phyloP scores from a whole-genome alignment of 2,113 vertebrate genomes.

The Misgurnus mizolepis region DNA sequence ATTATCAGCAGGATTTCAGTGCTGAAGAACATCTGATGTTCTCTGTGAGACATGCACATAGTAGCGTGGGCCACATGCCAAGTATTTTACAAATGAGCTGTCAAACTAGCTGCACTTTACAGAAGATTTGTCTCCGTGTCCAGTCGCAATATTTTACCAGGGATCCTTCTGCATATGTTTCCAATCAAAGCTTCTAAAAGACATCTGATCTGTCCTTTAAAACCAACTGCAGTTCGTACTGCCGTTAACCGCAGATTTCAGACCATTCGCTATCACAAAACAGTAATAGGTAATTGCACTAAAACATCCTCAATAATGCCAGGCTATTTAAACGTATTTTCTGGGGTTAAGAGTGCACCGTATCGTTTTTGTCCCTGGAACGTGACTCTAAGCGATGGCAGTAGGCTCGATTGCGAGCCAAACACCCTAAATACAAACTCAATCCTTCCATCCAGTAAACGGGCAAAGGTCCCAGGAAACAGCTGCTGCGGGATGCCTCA shows the following conservation, averaged over 20 bases:
- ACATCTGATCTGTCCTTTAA: neutral
- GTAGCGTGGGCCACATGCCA: conserved; percentile 1
- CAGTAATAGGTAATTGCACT: conserved; percentile 60
- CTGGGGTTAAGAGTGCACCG: conserved; percentile 63
- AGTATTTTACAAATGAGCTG: neutral
- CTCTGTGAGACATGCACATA: neutral
- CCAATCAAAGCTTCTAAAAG: neutral
- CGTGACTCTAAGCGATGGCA: conserved; percentile 64
- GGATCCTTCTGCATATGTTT: conserved; percentile 18
- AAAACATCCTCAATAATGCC: conserved; percentile 55
- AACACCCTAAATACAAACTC: conserved; percentile 60
- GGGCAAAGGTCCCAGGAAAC: conserved; percentile 53
- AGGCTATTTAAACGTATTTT: conserved; percentile 66
- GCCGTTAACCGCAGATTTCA: neutral
- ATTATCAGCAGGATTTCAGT: neutral
- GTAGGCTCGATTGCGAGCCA: conserved; percentile 56
- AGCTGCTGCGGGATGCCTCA: conserved; percentile 65
- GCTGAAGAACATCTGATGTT: conserved; percentile 2
- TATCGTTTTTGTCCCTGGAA: conserved; percentile 70
- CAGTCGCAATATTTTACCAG: neutral
- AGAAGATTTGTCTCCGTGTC: neutral
- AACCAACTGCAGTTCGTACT: neutral
- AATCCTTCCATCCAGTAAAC: conserved; percentile 54
- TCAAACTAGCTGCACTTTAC: neutral
- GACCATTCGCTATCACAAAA: conserved; percentile 13